Percentiles rank a stretch among this genome's conserved stretches.
Conservation (phyloP, 2,888 invertebrate genomes). For the Zeuzera pyrina region DNA sequence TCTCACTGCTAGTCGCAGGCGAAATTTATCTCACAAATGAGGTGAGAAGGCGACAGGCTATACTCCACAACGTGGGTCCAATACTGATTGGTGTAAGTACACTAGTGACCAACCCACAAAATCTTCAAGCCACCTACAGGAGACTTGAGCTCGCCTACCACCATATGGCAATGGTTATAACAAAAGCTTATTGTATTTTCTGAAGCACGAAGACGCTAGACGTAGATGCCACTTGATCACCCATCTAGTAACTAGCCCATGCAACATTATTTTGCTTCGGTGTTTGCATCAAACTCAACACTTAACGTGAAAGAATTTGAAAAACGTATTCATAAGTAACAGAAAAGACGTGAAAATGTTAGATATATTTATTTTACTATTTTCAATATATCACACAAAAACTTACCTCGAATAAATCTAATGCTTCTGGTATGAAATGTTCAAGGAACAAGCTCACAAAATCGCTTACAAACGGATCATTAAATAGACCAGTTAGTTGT, state of each 20-base stretch:
- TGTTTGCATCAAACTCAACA: not conserved
- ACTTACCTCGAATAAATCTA: conserved; percentile 33
- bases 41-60: no score
- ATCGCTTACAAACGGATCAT: conserved; percentile 26
- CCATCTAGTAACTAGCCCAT: not conserved
- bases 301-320: conserved; percentile 25
- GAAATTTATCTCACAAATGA: no score
- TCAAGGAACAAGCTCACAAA: conserved; percentile 38
- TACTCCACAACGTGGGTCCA: no score
- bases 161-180: no score
- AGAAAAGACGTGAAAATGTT: conserved; percentile 1
- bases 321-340: not conserved
- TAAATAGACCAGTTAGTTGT: conserved; percentile 38
- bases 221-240: no score
- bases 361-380: not conserved
- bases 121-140: no score
- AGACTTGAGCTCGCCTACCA: no score
- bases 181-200: no score
- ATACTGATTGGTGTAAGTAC: no score
- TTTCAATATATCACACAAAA: not conserved
- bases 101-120: no score
- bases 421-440: conserved; percentile 33
- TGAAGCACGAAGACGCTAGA: not conserved
- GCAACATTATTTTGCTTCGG: not conserved
- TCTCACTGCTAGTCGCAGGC: not conserved